A percentile compares a stretch with the other conserved stretches of the same genome.
Evolutionary conservation across 2,113 vertebrate species (phyloP).

Genomic region (Sphyrna mokarran): DNA sequence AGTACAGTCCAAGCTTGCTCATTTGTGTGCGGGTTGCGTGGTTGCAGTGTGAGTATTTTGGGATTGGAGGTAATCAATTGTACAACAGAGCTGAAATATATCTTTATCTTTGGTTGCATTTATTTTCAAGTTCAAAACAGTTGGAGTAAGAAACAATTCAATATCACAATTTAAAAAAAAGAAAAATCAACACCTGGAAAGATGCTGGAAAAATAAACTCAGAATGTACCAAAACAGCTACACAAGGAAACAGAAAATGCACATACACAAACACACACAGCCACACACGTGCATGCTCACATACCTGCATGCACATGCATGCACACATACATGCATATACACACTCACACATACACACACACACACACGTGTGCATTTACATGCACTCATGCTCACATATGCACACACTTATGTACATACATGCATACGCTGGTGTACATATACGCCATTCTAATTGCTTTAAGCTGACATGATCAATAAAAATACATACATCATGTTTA

Average conservation of each 20-base stretch:
- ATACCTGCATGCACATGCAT: too few species aligned
- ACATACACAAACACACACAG: too few species aligned
- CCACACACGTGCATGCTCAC: too few species aligned
- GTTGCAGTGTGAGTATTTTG: background rate
- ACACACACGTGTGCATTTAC: too few species aligned
- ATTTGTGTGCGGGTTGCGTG: background rate
- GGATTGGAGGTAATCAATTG: conserved; percentile 3
- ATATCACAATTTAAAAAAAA: background rate
- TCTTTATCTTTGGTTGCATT: background rate
- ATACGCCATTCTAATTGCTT: background rate
- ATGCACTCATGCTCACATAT: too few species aligned
- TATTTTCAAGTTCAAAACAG: background rate
- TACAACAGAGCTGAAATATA: too few species aligned
- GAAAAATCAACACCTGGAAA: background rate
- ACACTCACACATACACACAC: too few species aligned
- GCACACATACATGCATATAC: too few species aligned
- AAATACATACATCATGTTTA: background rate
- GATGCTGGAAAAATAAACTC: background rate
- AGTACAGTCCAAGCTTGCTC: background rate
- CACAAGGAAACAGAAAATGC: background rate
- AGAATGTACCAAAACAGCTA: background rate
- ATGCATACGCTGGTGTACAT: too few species aligned
- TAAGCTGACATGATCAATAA: background rate
- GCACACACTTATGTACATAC: too few species aligned
- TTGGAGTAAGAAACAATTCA: background rate